phyloP scores from a whole-genome alignment of 2,113 vertebrate species.

The Murina feae region DNA sequence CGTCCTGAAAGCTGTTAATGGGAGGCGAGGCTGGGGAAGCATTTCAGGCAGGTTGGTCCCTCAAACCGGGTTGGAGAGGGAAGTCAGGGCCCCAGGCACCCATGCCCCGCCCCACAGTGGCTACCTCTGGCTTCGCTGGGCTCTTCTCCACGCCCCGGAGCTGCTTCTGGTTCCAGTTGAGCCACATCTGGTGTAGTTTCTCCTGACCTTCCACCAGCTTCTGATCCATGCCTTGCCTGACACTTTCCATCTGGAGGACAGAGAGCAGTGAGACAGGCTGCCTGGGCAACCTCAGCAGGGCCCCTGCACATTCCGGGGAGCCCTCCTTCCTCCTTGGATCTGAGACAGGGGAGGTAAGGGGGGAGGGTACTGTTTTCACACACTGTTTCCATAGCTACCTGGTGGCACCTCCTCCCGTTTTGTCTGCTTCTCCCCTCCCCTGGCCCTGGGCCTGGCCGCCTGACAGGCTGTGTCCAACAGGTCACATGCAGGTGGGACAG shows the following conservation, averaged over 20 bases:
- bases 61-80: not conserved
- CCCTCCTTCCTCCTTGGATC: not conserved
- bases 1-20: not conserved
- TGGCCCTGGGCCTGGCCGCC: not conserved
- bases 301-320: accelerated
- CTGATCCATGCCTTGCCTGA: conserved; percentile 82
- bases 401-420: too few species aligned
- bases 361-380: not conserved
- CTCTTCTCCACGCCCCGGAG: conserved; percentile 61
- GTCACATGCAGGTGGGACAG: not conserved
- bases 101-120: accelerated
- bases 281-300: not conserved
- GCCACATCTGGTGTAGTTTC: conserved; percentile 88
- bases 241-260: conserved; percentile 75
- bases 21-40: not conserved
- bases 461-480: not conserved
- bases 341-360: not conserved
- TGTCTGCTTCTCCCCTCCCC: not conserved
- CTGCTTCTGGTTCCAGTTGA: conserved; percentile 85
- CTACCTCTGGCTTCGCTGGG: conserved; percentile 74
- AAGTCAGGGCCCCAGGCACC: not conserved
- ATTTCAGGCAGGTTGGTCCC: not conserved
- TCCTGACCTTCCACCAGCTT: conserved; percentile 85
- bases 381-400: not conserved
- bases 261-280: not conserved